Base-by-base conservation (phyloP, 2,888 invertebrate genomes). In the Dorcus hopei region DNA sequence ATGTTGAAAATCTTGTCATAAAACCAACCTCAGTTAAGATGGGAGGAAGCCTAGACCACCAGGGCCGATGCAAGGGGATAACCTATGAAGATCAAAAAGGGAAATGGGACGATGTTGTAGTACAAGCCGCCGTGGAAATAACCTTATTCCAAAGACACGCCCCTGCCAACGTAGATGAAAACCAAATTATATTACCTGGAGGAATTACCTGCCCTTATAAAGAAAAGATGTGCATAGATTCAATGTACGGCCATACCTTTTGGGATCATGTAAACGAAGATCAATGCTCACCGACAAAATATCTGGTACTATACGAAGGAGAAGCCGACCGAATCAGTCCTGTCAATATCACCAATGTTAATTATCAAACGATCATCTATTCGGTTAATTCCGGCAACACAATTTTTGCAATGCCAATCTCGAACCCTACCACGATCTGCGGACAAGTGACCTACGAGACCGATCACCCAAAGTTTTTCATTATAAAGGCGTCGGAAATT, bases 171-270 rank as follows among this genome's bases (percentile, higher is more conserved):
- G 23, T 53, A 6, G 9, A 23, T 14, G 53, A 53, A 42, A 52
- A 57, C 19, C 26, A 52, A 43, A 57, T 57, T 9, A 39, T 52
- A 9, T 43, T 57, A 23, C 43, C 49, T 8, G 57, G 57, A 23
- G 43, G 53, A 23, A 9, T 54, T 14, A 43, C 54, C n/a, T 57
- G 57, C 8, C 43, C 51, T 3, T 51, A 45, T 14, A 42, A 16
- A 11, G 57, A 57, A 16, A 51, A 38, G 9, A 39, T 42, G 7
- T 57, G 57, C 14, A 39, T 50, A 9, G 57, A 57, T 38, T 42
- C 57, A 9, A 43, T 57, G 4, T 39, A 50, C 9, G 52, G 57
- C 0, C 40, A 57, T 14, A 41, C 51, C 5, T 51, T 41, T 33
- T 57, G 39, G 51, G 43, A 51, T 11, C 14, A 26, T 7, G 43